Evolutionary conservation across 2,888 invertebrate genomes (phyloP), one percentile per base, ranked within the genome.

Genomic region (Metopia argyrocephala): DNA sequence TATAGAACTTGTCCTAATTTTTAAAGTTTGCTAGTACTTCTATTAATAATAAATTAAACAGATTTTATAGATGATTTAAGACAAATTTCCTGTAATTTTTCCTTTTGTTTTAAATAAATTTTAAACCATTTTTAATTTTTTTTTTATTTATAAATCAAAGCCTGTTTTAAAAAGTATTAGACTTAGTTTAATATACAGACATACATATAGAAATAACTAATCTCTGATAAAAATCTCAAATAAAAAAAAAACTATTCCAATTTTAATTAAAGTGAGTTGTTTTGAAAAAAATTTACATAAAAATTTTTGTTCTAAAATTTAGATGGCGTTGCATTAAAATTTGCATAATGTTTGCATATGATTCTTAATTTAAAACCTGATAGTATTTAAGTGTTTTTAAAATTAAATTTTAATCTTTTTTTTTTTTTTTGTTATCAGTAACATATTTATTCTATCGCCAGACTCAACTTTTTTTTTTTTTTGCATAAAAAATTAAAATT

Each of bases 371-470:
- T n/a, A 12, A 38, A 38, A 4, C 15, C 12, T 31, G 6, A 9
- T 38, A 12, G 31, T 12, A 3, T 38, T 38, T 38, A 3, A 12
- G 0, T 31, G 9, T 38, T 38, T 38, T 38, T 38, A 18, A 48
- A 48, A 48, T n/a, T 38, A 28, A 20, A 23, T 31, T 52, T 74
- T 59, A 57, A 31, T 66, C 46, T 23, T 23, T 38, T 57, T 59
- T 59, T 7, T 28, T 45, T 23, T n/a, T 5, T 15, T 56, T 59
- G 50, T 52, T 66, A 75, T 59, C 54, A 27, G 70, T 28, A 76
- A 71, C 78, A 78, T 71, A 78, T 71, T 78, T 66, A 54, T 71
- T 78, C 59, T 66, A 78, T 66, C 50, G 31, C 59, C 45, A 59
- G 31, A 38, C 38, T 38, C 38, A 15, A 25, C 25, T 52, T 52